Conservation (phyloP, 1,140 invertebrate genomes). For the Drosophila melanica region DNA sequence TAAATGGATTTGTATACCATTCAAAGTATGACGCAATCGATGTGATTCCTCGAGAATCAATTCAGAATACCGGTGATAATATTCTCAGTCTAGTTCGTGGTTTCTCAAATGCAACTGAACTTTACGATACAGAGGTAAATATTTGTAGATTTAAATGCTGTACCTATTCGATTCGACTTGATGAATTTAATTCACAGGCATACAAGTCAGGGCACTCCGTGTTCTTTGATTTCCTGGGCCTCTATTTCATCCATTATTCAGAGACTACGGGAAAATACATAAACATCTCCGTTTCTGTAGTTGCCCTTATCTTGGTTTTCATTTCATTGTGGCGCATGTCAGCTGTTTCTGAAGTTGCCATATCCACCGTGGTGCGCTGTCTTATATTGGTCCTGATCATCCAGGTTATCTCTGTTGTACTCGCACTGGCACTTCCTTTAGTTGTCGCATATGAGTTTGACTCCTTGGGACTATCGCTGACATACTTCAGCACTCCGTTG, state of each 20-base stretch:
- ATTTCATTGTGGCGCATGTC: conserved; percentile 61
- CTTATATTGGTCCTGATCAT: conserved; percentile 45
- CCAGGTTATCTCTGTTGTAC: conserved; percentile 43
- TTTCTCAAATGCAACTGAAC: conserved; percentile 87
- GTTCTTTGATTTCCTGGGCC: conserved; percentile 92
- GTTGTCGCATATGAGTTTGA: conserved; percentile 84
- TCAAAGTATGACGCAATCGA: conserved; percentile 92
- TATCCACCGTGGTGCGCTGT: conserved; percentile 16
- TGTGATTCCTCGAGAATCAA: conserved; percentile 90
- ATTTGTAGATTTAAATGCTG: conserved; percentile 59
- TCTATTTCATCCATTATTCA: conserved; percentile 88
- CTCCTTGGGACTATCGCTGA: conserved; percentile 85
- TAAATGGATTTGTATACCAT: conserved; percentile 96
- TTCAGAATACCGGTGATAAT: conserved; percentile 92
- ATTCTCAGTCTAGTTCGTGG: conserved; percentile 88
- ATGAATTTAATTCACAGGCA: conserved; percentile 54
- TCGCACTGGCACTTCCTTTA: conserved; percentile 84
- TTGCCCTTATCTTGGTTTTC: conserved; percentile 80
- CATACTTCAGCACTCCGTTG: conserved; percentile 88
- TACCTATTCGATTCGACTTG: background rate
- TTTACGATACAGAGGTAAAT: conserved; percentile 83
- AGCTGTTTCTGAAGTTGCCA: conserved; percentile 32
- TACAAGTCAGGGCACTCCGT: conserved; percentile 86
- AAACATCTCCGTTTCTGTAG: conserved; percentile 85
- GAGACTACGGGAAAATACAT: conserved; percentile 85